Evolutionary conservation across 2,888 invertebrate genomes (phyloP).

Genomic region (Troides helena): DNA sequence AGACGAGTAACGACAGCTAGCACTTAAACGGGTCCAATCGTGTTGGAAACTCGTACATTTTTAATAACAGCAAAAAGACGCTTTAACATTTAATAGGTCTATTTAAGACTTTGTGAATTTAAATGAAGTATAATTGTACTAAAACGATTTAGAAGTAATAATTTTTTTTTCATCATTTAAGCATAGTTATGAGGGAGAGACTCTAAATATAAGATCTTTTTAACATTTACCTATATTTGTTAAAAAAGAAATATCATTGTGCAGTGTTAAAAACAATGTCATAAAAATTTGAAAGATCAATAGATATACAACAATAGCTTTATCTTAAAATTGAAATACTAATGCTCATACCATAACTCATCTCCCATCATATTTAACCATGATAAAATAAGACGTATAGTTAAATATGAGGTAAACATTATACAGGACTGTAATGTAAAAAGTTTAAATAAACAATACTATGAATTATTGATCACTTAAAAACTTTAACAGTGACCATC

Average conservation of each 20-base stretch:
- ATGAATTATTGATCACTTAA: constrained; percentile 18
- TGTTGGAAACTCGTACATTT: constrained; percentile 74
- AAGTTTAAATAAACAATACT: constrained; percentile 5
- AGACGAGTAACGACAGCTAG: constrained; percentile 63
- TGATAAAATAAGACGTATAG: too few species aligned
- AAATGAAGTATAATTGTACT: not conserved
- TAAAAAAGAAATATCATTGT: too few species aligned
- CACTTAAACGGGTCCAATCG: constrained; percentile 78
- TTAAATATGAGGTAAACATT: too few species aligned
- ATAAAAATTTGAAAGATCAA: too few species aligned
- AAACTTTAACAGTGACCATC: constrained; percentile 26
- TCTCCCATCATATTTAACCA: too few species aligned
- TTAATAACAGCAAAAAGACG: constrained; percentile 49
- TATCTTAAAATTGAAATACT: too few species aligned
- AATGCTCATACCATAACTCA: too few species aligned
- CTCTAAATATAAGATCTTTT: not conserved
- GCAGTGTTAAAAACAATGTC: too few species aligned
- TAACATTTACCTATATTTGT: too few species aligned
- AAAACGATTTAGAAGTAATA: not conserved
- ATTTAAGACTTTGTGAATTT: constrained; percentile 18
- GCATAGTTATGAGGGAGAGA: not conserved
- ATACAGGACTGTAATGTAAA: too few species aligned
- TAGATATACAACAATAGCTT: too few species aligned
- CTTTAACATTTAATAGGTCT: constrained; percentile 23
- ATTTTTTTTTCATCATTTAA: not conserved